phyloP scores from a whole-genome alignment of 2,888 invertebrate species.

The Caenorhabditis sinica region DNA sequence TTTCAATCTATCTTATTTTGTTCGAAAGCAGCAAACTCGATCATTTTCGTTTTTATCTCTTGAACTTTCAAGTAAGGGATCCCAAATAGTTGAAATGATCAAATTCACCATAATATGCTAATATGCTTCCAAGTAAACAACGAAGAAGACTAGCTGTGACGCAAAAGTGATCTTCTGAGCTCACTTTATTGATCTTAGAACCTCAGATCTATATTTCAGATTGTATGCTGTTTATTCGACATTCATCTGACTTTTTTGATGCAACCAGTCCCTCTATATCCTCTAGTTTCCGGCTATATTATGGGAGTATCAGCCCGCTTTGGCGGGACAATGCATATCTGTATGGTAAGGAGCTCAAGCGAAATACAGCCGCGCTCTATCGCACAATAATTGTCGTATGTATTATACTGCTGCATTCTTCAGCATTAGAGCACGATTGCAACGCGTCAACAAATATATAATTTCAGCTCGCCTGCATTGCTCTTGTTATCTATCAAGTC shows the following conservation, averaged over 20 bases:
- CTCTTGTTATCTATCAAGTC: slow-evolving; percentile 17
- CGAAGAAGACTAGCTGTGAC: too few species aligned
- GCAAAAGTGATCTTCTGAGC: too few species aligned
- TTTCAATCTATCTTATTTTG: slow-evolving; percentile 30
- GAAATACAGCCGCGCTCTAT: too few species aligned
- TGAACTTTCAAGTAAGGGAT: slow-evolving; percentile 35
- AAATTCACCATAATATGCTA: too few species aligned
- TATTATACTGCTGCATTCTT: too few species aligned
- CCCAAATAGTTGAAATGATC: not conserved
- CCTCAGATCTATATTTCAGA: not conserved
- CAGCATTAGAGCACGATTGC: too few species aligned
- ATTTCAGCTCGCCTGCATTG: not conserved
- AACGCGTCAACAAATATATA: not conserved
- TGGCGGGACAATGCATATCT: not conserved
- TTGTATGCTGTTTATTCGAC: slow-evolving; percentile 6
- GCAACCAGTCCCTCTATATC: slow-evolving; percentile 32
- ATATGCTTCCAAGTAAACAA: too few species aligned
- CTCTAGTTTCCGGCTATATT: slow-evolving; percentile 8
- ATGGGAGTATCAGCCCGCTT: not conserved
- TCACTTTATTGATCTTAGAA: not conserved
- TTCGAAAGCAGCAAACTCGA: slow-evolving; percentile 37
- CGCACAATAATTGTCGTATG: too few species aligned
- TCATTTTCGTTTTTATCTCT: slow-evolving; percentile 33
- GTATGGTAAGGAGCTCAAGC: slow-evolving; percentile 28
- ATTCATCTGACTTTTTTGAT: slow-evolving; percentile 23